These are phyloP conservation scores for Lamellibrachia luymesi DNA, from an alignment of 1,140 invertebrate genomes.

Conservation along the genomic window DNA sequence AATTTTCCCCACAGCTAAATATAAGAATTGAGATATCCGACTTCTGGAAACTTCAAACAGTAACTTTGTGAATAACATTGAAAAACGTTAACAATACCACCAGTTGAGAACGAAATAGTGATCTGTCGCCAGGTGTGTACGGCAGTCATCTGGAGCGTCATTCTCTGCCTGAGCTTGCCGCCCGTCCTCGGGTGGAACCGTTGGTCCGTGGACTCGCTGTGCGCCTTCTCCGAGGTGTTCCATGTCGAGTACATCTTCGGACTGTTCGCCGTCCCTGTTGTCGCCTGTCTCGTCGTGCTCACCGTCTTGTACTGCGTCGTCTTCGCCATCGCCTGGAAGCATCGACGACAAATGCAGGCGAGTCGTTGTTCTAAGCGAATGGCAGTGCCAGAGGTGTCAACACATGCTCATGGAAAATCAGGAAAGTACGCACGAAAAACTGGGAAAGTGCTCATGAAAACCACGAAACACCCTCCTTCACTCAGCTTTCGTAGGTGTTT, in stretches of 20 bases:
- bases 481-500: too few species aligned
- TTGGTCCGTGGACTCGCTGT: background rate
- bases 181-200: background rate
- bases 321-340: background rate
- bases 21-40: too few species aligned
- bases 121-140: background rate
- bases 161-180: background rate
- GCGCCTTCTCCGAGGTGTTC: background rate
- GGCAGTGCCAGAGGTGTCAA: too few species aligned
- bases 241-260: background rate
- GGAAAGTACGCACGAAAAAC: too few species aligned
- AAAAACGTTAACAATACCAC: too few species aligned
- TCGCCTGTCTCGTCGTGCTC: background rate
- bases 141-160: background rate
- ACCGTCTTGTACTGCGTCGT: background rate
- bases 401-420: too few species aligned
- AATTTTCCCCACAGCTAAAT: too few species aligned
- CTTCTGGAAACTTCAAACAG: too few species aligned
- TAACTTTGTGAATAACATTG: too few species aligned
- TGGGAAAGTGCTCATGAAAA: too few species aligned
- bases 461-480: too few species aligned
- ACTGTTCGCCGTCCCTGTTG: background rate
- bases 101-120: too few species aligned
- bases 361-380: background rate
- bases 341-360: background rate